phyloP scores from a whole-genome alignment of 2,888 invertebrate species.

The Pachymerium ferrugineum region DNA sequence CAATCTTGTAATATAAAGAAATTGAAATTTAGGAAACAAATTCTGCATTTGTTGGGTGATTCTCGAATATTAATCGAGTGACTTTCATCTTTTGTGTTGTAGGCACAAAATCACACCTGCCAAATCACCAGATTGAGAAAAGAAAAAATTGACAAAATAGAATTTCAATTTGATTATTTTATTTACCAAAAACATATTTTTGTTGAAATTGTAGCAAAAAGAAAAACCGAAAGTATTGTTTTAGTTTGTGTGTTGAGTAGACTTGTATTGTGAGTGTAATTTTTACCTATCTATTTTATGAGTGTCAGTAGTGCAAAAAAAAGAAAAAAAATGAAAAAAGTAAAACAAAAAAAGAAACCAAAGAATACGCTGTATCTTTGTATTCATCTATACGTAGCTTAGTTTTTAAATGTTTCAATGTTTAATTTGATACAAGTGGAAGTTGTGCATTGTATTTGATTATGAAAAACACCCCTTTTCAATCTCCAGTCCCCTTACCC shows the following conservation, averaged over 20 bases:
- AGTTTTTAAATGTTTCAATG: background rate
- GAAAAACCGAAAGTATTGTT: background rate
- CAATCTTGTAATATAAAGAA: background rate
- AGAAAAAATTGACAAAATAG: background rate
- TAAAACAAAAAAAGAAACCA: background rate
- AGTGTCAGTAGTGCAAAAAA: background rate
- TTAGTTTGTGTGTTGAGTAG: background rate
- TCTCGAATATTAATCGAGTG: background rate
- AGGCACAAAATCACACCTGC: slow-evolving; percentile 13
- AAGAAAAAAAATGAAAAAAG: background rate
- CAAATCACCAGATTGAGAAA: background rate
- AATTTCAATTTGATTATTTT: background rate
- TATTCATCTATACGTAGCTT: background rate
- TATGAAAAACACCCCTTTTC: background rate
- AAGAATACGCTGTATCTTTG: background rate
- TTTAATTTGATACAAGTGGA: slow-evolving; percentile 4
- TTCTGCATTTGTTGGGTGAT: background rate
- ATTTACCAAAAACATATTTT: background rate
- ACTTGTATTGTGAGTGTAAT: background rate
- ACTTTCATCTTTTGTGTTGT: slow-evolving; percentile 3
- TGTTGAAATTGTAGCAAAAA: background rate
- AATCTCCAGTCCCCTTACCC: background rate
- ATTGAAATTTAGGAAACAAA: background rate
- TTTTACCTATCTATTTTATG: background rate
- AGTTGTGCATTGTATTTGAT: slow-evolving; percentile 1